Evolutionary conservation across 2,797 vertebrate genomes (phyloP).

Genomic region (Pseudopleuronectes americanus): DNA sequence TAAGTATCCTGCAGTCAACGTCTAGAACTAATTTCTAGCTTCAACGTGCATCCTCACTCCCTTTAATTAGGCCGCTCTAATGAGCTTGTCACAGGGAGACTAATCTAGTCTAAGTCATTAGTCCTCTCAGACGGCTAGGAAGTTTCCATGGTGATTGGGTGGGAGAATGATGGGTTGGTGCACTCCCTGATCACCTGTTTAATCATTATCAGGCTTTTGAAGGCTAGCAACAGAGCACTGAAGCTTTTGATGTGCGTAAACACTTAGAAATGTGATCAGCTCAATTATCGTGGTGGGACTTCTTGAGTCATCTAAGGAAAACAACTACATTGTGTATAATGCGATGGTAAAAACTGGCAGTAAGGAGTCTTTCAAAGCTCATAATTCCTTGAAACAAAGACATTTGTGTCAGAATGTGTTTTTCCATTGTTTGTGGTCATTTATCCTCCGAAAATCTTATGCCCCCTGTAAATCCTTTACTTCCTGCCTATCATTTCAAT

Average conservation of each 20-base stretch:
- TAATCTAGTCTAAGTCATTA: slow-evolving; percentile 43
- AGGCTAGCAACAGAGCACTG: slow-evolving; percentile 41
- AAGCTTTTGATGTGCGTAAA: background rate
- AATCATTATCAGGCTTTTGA: slow-evolving; percentile 74
- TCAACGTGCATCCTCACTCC: slow-evolving; percentile 11
- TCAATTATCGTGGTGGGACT: no score
- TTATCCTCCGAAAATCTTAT: background rate
- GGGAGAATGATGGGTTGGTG: slow-evolving; percentile 56
- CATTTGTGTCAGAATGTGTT: background rate
- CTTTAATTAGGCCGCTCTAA: slow-evolving; percentile 51
- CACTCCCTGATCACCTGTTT: slow-evolving; percentile 73
- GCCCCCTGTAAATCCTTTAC: slow-evolving; percentile 2
- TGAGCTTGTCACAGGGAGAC: slow-evolving; percentile 24
- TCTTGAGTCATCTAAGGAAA: no score
- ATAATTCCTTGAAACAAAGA: background rate
- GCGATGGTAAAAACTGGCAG: background rate
- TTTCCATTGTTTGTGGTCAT: background rate
- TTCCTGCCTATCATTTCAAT: background rate
- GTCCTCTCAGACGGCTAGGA: slow-evolving; percentile 26
- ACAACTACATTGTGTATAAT: no score
- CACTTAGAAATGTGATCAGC: background rate
- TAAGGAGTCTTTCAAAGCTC: background rate
- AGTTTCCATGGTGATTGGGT: slow-evolving; percentile 49
- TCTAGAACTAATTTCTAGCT: slow-evolving; percentile 19
- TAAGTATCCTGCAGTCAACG: background rate